These are phyloP conservation scores for Hypomecis punctinalis DNA, from an alignment of 2,888 invertebrate species.

Conservation along the genomic window DNA sequence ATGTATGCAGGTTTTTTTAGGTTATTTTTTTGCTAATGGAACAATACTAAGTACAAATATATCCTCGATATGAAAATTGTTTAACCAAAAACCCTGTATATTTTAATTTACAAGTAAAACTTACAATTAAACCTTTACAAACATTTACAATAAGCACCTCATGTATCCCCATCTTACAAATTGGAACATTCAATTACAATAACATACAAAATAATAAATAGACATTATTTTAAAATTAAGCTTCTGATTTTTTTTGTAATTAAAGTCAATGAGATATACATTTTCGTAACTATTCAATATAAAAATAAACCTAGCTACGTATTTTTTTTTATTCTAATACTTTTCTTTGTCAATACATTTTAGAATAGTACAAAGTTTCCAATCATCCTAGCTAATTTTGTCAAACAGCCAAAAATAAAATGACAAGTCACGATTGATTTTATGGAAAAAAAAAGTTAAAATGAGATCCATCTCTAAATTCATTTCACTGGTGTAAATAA, in stretches of 20 bases:
- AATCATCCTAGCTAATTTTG: conserved; percentile 9
- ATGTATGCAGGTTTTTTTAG: too few relatives aligned
- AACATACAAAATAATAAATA: neutral
- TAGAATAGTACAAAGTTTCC: neutral
- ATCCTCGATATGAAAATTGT: too few relatives aligned
- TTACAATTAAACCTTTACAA: conserved; percentile 16
- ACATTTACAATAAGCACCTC: conserved; percentile 24
- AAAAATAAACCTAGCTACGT: neutral
- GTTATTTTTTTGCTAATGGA: too few relatives aligned
- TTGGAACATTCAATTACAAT: neutral
- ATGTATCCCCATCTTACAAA: conserved; percentile 1
- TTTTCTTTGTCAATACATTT: conserved; percentile 10
- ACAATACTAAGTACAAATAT: too few relatives aligned
- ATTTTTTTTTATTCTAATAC: neutral
- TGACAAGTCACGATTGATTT: neutral
- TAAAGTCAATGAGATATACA: neutral
- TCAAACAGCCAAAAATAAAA: neutral
- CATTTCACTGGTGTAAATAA: too few relatives aligned
- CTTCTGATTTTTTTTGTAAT: too few relatives aligned
- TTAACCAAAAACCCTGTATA: too few relatives aligned
- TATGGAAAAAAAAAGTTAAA: too few relatives aligned
- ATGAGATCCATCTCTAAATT: too few relatives aligned
- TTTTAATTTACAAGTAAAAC: conserved; percentile 4
- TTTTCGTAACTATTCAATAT: neutral
- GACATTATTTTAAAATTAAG: neutral